Percentiles rank a stretch among this genome's conserved stretches.
phyloP scores from a whole-genome alignment of 2,888 invertebrate genomes.

The Eudasyphora cyanicolor region DNA sequence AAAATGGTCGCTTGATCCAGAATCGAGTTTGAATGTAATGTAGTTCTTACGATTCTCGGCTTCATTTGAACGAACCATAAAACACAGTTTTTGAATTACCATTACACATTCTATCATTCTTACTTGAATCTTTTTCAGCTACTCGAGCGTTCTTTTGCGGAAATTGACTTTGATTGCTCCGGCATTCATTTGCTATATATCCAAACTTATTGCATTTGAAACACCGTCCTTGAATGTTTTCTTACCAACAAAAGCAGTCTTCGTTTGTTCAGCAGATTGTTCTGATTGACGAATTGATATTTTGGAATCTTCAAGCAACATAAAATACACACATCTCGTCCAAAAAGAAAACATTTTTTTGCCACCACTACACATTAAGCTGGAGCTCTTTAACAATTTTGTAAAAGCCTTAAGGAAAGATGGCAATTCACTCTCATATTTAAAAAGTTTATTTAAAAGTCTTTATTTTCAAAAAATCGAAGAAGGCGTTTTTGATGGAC shows the following conservation, averaged over 20 bases:
- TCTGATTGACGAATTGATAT: neutral
- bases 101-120: neutral
- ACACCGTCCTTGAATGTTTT: neutral
- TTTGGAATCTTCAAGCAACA: neutral
- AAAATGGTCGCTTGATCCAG: too few relatives aligned
- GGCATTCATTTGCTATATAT: neutral
- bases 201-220: slow-evolving; percentile 4
- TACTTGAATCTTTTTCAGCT: neutral
- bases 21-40: too few relatives aligned
- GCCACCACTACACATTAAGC: too few relatives aligned
- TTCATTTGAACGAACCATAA: neutral
- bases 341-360: too few relatives aligned
- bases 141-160: neutral
- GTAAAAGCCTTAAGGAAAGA: too few relatives aligned
- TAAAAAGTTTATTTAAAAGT: too few relatives aligned
- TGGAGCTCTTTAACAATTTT: too few relatives aligned
- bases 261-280: neutral
- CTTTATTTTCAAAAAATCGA: too few relatives aligned
- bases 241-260: neutral
- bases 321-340: too few relatives aligned
- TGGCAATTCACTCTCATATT: too few relatives aligned
- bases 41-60: too few relatives aligned
- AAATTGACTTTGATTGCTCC: neutral
- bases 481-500: too few relatives aligned
- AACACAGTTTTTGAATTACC: neutral